Evolutionary conservation across 2,797 vertebrate species (phyloP).

Genomic region (Lepus oiostolus): DNA sequence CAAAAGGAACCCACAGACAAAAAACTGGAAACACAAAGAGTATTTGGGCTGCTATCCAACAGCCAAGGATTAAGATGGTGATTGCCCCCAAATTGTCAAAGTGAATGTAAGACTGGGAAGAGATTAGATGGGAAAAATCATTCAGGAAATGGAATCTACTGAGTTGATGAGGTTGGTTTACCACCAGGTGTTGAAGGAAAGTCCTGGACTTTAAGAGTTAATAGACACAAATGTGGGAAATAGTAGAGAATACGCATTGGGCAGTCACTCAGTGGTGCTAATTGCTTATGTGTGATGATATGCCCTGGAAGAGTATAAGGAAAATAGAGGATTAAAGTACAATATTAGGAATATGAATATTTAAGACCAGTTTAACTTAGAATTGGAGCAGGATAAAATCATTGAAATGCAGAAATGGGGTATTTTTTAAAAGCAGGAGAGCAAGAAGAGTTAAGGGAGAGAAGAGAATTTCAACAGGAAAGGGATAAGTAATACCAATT

Average conservation of each 20-base stretch:
- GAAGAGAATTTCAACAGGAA: slow-evolving; percentile 17
- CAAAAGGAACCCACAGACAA: background rate
- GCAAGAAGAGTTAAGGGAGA: background rate
- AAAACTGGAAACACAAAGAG: slow-evolving; percentile 19
- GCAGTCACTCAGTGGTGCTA: too few relatives aligned
- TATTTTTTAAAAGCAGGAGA: slow-evolving; percentile 10
- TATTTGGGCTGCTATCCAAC: background rate
- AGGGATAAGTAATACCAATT: background rate
- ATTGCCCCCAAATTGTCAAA: background rate
- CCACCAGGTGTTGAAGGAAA: background rate
- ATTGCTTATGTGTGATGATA: background rate
- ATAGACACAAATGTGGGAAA: background rate
- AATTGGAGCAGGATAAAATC: slow-evolving; percentile 16
- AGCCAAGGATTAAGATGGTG: background rate
- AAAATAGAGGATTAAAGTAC: slow-evolving; percentile 23
- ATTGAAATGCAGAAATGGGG: slow-evolving; percentile 3
- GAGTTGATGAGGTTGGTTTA: background rate
- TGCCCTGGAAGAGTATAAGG: background rate
- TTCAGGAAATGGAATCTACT: slow-evolving; percentile 5
- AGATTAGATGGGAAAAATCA: background rate
- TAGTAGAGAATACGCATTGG: background rate
- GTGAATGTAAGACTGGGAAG: background rate
- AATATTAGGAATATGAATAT: background rate
- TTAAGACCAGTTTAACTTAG: slow-evolving; percentile 39
- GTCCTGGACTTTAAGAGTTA: background rate